Percentiles rank a stretch among this genome's conserved stretches.
Conservation (phyloP, 1,140 invertebrate species). For the Vanessa tameamea region DNA sequence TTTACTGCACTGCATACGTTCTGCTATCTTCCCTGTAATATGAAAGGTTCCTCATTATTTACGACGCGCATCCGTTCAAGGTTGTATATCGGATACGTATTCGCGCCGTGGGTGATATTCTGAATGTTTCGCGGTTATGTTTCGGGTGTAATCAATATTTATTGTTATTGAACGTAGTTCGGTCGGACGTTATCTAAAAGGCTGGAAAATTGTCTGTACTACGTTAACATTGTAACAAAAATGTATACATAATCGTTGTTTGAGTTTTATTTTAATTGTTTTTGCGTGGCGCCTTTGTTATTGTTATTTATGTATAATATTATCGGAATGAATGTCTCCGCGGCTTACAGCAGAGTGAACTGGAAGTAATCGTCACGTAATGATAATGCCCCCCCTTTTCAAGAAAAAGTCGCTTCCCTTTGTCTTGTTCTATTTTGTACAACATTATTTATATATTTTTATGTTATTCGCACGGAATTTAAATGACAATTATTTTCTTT, state of each 20-base stretch:
- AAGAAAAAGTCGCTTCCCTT: too few species aligned
- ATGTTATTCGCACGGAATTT: too few species aligned
- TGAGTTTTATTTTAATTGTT: neutral
- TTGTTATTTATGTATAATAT: too few species aligned
- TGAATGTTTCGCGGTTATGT: constrained; percentile 28
- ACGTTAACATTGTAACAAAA: constrained; percentile 1
- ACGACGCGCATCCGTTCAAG: constrained; percentile 1
- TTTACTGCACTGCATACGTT: constrained; percentile 10
- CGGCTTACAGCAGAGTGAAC: too few species aligned
- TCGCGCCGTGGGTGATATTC: constrained; percentile 22
- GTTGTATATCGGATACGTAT: constrained; percentile 12
- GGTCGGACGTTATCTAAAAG: constrained; percentile 44
- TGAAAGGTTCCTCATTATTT: constrained; percentile 28
- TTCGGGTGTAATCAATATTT: constrained; percentile 51
- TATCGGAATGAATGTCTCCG: too few species aligned
- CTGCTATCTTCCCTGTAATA: constrained; percentile 24
- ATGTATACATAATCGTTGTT: neutral
- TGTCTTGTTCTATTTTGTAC: too few species aligned
- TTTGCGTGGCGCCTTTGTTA: neutral
- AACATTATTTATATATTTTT: too few species aligned
- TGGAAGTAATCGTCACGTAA: too few species aligned
- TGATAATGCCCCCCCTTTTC: too few species aligned
- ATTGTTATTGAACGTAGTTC: constrained; percentile 50
- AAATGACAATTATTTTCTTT: too few species aligned
- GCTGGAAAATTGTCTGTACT: constrained; percentile 26